Base-by-base conservation (phyloP, 2,888 invertebrate genomes). In the Mimumesa dahlbomi region DNA sequence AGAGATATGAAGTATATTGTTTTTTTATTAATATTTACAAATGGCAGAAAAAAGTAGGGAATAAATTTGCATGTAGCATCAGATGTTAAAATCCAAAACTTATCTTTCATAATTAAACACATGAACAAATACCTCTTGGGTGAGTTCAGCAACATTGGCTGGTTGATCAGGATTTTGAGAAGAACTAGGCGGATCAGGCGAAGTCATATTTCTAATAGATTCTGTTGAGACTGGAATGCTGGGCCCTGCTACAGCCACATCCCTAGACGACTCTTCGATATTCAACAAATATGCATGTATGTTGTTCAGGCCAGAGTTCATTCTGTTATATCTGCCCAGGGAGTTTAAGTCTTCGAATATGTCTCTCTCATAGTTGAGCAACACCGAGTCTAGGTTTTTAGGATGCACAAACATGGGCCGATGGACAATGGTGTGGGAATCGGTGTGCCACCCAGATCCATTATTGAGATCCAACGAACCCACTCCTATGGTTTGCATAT, bases 311-410 rank as follows among this genome's bases (percentile, higher is more conserved):
- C 89, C 85, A 74, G 91, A 85, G 80, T 90, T 90, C 89, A 90
- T 76, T 88, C 91, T 89, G 77, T 92, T 91, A 83, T 93, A 93
- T 73, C 93, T 88, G 2, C 95, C 95, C 46, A 95, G 89, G 2
- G 94, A 93, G 86, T 95, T 94, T 52, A 95, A 88, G 83, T 94
- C 95, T 83, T 92, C 94, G 87, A 94, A 95, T 78, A 94, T 90
- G 87, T 92, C 93, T 82, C 94, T 91, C 88, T 95, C 94, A 87
- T 95, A 94, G 83, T 93, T 93, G 5, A 94, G 89, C 59, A 95
- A 88, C 54, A 94, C 91, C 52, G 93, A 93, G 87, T 95, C 95
- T 50, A 94, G 85, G 61, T 93, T 94, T 84, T 95, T 95, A 0
- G 94, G 94, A 81, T 94, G 94, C 22, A 94, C 91, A 82, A 90